Base-by-base conservation (phyloP, 2,888 invertebrate species). In the Poecilus cupreus region DNA sequence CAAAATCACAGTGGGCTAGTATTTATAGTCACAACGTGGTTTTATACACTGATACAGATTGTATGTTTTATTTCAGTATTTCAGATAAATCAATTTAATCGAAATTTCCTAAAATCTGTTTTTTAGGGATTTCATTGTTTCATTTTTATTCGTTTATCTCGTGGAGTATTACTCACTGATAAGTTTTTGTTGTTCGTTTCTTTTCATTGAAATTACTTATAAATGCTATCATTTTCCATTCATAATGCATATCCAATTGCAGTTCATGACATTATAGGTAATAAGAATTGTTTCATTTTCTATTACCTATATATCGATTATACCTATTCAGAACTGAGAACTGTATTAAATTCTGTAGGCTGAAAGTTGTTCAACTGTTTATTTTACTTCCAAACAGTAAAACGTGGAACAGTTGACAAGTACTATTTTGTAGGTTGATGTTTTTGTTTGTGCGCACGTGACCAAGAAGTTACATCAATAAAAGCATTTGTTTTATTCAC, bases 371-470 rank as follows among this genome's bases (percentile, higher is more conserved):
- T 54, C 54, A 11, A 54, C 54, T 54, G 54, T 54, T 49, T 49
- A 49, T 49, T 54, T 54, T 54, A 20, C 22, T 54, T 54, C 22
- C n/a, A 43, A 4, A n/a, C 18, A 51, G 51, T 18, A 13, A 51
- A 51, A 51, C 51, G 51, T 18, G 16, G 18, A 51, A 51, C 51
- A 32, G 32, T 60, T 60, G 60, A 60, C 60, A 32, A 26, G 5
- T 16, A 26, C 13, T 60, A 32, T n/a, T 60, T 54, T 26, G 60
- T 60, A 26, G 24, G 60, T 26, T 60, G 24, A 60, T 60, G 60
- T 24, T 60, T 60, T 60, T 60, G 60, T 60, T 60, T 60, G 26
- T 60, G 60, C 6, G 32, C 60, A 60, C 60, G 60, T 60, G 60
- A 60, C 32, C 10, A 26, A 4, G 16, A 60, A 60, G 60, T 26